Evolutionary conservation across 2,797 vertebrate species (phyloP), one percentile per base, ranked within the genome.

Genomic region (Cyclura pinguis): DNA sequence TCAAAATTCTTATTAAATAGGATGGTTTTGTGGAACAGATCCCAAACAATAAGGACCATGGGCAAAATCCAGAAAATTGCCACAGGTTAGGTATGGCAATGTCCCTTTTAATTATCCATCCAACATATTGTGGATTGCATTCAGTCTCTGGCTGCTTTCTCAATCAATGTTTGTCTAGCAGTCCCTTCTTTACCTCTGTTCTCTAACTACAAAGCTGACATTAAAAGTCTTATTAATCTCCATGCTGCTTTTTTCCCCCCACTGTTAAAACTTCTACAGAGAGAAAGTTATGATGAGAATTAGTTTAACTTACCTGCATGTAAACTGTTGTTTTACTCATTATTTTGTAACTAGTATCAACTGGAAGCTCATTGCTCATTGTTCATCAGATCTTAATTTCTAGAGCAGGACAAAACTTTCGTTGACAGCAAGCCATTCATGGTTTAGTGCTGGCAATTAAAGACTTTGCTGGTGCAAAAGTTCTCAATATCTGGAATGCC

Each of bases 11-110:
- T 74, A 77, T 87, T 87, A 84, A 87, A 78, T 6, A 77, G 16
- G n/a, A 90, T 69, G 42, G 9, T 47, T 91, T 67, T 77, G 73
- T 84, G 73, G 52, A 84, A 87, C 16, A 78, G 2, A 87, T 84
- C 62, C 86, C 73, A 87, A 84, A n/a, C 73, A 87, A 57, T 87
- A 84, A 67, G 27, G 35, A 22, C 10, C 16, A 47, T 62, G 67
- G 35, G 8, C 29, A 52, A 24, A 29, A 42, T 69, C 27, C n/a
- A 69, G 57, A 62, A 3, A 84, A 64, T 69, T 69, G 10, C 67
- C 67, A 69, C 29, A 84, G 32, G 27, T 69, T 64, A 74, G 55
- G 24, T 38, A 29, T 16, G 32, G 47, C 16, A n/a, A n/a, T 12
- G 55, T 32, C 32, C 24, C 3, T 74, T 64, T 22, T 80, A 67